These are phyloP conservation scores for Polyommatus icarus DNA, from an alignment of 2,888 invertebrate genomes.

Conservation along the genomic window DNA sequence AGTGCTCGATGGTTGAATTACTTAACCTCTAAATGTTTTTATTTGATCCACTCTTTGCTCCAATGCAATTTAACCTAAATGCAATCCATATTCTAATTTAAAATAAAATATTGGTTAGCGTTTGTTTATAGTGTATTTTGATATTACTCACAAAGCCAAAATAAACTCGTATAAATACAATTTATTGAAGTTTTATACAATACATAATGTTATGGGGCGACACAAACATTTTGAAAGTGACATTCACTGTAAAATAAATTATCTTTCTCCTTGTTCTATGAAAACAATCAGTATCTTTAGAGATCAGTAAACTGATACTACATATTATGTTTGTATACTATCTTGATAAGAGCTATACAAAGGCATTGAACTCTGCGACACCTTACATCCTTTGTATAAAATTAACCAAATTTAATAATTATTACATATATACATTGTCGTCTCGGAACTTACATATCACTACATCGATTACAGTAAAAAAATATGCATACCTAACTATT, in stretches of 20 bases:
- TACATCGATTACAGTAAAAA: constrained; percentile 77
- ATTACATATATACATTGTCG: constrained; percentile 78
- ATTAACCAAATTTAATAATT: constrained; percentile 76
- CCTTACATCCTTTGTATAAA: constrained; percentile 74
- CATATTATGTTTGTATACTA: constrained; percentile 52
- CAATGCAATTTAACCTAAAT: background rate
- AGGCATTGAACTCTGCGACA: constrained; percentile 71
- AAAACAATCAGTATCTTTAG: constrained; percentile 66
- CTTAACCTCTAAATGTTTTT: background rate
- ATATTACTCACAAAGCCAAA: constrained; percentile 80
- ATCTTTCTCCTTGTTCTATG: constrained; percentile 61
- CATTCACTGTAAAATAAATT: constrained; percentile 59
- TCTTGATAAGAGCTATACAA: constrained; percentile 59
- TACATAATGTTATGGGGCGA: constrained; percentile 64
- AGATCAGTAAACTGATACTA: constrained; percentile 67
- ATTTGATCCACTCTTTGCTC: background rate
- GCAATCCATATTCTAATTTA: background rate
- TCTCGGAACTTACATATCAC: constrained; percentile 67
- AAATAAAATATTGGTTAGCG: constrained; percentile 76
- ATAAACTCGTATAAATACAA: constrained; percentile 80
- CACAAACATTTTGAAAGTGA: constrained; percentile 70
- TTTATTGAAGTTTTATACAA: constrained; percentile 77
- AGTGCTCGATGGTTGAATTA: background rate
- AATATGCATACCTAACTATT: constrained; percentile 80
- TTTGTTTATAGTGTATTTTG: constrained; percentile 80